Base-by-base conservation (phyloP, 1,140 invertebrate genomes). In the Aphelenchoides avenae region DNA sequence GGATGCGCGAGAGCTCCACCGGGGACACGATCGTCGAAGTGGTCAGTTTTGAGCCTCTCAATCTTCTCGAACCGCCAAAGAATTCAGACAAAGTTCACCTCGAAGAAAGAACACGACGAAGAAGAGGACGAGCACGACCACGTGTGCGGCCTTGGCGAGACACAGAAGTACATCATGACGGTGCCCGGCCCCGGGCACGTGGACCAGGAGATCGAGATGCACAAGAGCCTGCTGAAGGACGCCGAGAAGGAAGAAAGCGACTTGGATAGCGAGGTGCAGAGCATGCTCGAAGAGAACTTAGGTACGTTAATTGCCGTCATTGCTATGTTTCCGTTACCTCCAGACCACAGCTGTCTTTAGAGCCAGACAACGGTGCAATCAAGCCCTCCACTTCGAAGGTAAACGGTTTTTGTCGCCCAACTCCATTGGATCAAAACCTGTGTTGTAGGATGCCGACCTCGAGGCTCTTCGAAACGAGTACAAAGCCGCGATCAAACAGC, bases 1-100 rank as follows among this genome's bases (percentile, higher is more conserved):
- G 26, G 11, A 72, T 71, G 68, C 36, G 31, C 9, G 49, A 52
- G 20, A 61, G 52, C 26, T 42, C 47, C 13, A 75, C 72, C 9
- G 53, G 59, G n/a, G 75, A 75, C 34, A 74, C 71, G 1, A 75
- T 75, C 31, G 62, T 75, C 29, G 72, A 75, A 60, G 75, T 75
- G 31, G 71, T 73, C 30, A 33, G 57, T 51, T 18, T 40, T 31
- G n/a, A 40, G 20, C 42, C 47, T 31, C 18, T 65, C 22, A 52
- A 13, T 67, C 5, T 30, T 63, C 9, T 33, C 6, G 5, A 54
- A 24, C 5, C 7, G 13, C 34, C 6, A 29, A 1, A 13, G 24
- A 31, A 54, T 42, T 65, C 24, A 9, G 20, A 34, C 9, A n/a
- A n/a, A n/a, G n/a, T n/a, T n/a, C n/a, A n/a, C n/a, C n/a, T n/a